Evolutionary conservation across 2,888 invertebrate species (phyloP), one percentile per base, ranked within the genome.

Genomic region (Dolichomitus sp.): DNA sequence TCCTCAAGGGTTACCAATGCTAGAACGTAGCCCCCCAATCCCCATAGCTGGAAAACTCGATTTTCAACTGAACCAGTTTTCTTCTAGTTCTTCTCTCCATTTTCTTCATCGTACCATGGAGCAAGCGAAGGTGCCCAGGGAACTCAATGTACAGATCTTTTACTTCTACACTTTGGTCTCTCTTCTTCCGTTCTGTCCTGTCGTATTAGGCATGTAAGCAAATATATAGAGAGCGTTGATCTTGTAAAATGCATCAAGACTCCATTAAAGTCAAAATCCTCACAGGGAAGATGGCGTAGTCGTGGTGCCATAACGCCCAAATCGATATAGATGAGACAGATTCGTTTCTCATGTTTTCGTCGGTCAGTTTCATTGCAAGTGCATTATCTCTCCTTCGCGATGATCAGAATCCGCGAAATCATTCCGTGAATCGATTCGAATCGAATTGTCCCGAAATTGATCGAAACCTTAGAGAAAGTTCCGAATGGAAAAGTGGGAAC

Each of bases 31-130:
- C 23, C 42, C 63, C 40, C 80, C 70, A 80, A 81, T 75, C 77
- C 78, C 76, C 63, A 74, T 74, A 72, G 57, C 78, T 61, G 59
- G 80, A 84, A 82, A 88, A 87, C 84, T 87, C 86, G 82, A 87
- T 88, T 87, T 87, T 85, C 86, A 82, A 78, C 79, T 68, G 79
- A 61, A 54, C 75, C 63, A 74, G 80, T 81, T 82, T 73, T 12
- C 12, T 19, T 50, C 73, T 14, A n/a, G 37, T 23, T 50, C 37
- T 17, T 61, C 37, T 61, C 9, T 7, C 12, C 17, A 37, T 17
- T 45, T 17, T n/a, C 40, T 30, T 14, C 52, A 61, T 80, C 61
- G 73, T 63, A 19, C 30, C 33, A 37, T 2, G 42, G 14, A 33
- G 23, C n/a, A 23, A 42, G 14, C 17, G 40, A 17, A 23, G 30